Evolutionary conservation across 2,113 vertebrate genomes (phyloP), one percentile per base, ranked within the genome.

Genomic region (Hiodon tergisus): DNA sequence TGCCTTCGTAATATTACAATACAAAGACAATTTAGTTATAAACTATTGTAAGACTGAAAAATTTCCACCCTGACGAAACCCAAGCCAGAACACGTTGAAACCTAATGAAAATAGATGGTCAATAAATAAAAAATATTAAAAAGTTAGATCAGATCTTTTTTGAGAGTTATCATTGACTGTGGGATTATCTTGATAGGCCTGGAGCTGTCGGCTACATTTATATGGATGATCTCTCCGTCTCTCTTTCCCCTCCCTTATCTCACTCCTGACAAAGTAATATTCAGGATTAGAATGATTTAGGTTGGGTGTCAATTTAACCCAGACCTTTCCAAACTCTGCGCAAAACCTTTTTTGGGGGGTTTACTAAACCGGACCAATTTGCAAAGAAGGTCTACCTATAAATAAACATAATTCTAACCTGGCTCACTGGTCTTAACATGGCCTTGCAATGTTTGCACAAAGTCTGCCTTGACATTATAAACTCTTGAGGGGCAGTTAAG

Each of bases 131-230:
- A 7, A 31, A 63, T 7, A 63, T 46, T 6, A 59, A 16, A 79
- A 77, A 68, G 55, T 31, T 76, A 76, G 77, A 88, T 81, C 82
- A 80, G 78, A 86, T 84, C 81, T 70, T 79, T 67, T 76, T 67
- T 67, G 80, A 81, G 73, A 72, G 77, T n/a, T 68, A 76, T 80
- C 79, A 78, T 86, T 79, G 84, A 80, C 77, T 81, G 72, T 73
- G 67, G 82, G 78, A 82, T 77, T 86, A 88, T 86, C 80, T 81
- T 80, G 84, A 87, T 84, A 83, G 63, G 63, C 51, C 76, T 82
- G 77, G 72, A 70, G 63, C 79, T 16, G 76, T 81, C 83, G 75
- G 81, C 82, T 89, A 85, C 84, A 85, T 86, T 84, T 78, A 83
- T 83, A 81, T 81, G 77, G 84, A 82, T 85, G 61, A 50, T 65